Conservation (phyloP, 2,797 vertebrate genomes). For the Manis pentadactyla region DNA sequence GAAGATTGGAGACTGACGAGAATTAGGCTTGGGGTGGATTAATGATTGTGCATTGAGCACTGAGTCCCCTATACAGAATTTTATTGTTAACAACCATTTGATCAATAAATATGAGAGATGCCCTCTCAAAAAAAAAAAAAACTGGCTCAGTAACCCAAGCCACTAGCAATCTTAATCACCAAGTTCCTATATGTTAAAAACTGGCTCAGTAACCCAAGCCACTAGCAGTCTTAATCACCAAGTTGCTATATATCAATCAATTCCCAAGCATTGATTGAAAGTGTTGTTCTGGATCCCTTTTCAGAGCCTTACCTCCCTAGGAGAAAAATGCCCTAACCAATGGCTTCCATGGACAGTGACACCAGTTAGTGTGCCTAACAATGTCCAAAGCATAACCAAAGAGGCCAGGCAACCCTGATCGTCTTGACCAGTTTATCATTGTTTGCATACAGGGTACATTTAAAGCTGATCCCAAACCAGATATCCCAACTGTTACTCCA, state of each 20-base stretch:
- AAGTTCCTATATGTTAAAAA: background rate
- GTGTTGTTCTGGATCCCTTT: background rate
- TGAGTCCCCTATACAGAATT: no score
- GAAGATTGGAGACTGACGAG: no score
- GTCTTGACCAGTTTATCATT: background rate
- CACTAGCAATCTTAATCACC: background rate
- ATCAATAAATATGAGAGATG: no score
- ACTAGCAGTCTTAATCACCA: background rate
- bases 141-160: background rate
- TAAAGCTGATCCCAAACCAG: constrained; percentile 27
- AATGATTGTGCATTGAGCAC: no score
- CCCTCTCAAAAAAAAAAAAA: no score
- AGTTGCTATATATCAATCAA: background rate
- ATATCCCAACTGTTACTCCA: background rate
- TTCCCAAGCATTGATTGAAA: background rate
- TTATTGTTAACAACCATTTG: no score
- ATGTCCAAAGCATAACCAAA: background rate
- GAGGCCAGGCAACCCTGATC: background rate
- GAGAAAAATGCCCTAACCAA: background rate
- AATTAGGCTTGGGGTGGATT: no score
- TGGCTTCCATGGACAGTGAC: background rate
- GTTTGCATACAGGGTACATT: constrained; percentile 51
- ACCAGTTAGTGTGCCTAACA: background rate
- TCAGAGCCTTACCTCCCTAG: background rate
- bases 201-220: background rate